Evolutionary conservation across 2,797 vertebrate genomes (phyloP), one percentile per base, ranked within the genome.

Genomic region (Poecilia picta): DNA sequence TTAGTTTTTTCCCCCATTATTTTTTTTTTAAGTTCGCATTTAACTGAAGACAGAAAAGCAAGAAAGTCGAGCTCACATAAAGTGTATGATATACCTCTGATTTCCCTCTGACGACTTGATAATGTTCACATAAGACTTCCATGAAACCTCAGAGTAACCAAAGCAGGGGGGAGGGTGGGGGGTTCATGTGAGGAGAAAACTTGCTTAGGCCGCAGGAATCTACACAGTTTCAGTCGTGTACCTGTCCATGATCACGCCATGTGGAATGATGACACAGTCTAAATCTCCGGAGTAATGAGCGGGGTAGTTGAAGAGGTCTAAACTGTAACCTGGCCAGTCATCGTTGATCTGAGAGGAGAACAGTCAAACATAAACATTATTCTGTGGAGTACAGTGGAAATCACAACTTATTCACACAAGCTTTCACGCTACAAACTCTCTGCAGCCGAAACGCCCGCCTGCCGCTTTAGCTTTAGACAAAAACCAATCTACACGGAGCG

Each of bases 201-300:
- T 59, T 55, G 36, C 31, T 76, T 23, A 55, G 2, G 8, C 64
- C 16, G 39, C 41, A 53, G 23, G 59, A 51, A 16, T 39, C 31
- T 72, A 5, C 28, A 16, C 8, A 55, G 53, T 59, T 72, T 66
- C 33, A 66, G 6, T 39, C 36, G 25, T 64, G 59, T 95, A 98
- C 97, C 97, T 97, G 96, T 98, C 97, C 93, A 98, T 96, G 75
- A 98, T 97, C 85, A 98, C 95, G 75, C 97, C 97, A 0, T 98
- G 97, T 5, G 97, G 97, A 77, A 98, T 95, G 85, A 97, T 94
- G 80, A 98, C 97, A 5, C 95, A 96, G 68, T 98, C 96, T 91
- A 98, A 87, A 83, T 98, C 97, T 83, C 96, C 96, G 0, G 92
- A 95, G 89, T 98, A 98, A 90, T 98, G 97, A 45, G 96, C 93